Conservation (phyloP, 2,888 invertebrate genomes). For the Epiperipatus broadwayi region DNA sequence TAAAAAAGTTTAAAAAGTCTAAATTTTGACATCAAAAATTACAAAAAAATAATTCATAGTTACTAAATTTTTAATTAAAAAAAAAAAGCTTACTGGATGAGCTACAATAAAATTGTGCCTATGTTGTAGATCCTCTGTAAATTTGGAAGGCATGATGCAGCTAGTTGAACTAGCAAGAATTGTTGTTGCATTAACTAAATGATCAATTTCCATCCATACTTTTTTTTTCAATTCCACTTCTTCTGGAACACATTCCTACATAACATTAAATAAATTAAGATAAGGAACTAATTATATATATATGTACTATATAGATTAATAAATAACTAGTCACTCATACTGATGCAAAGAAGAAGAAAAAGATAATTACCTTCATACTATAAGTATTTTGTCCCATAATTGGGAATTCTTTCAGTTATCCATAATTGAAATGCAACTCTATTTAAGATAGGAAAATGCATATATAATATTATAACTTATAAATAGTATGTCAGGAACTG, state of each 20-base stretch:
- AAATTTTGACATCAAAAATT: not conserved
- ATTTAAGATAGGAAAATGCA: too few species aligned
- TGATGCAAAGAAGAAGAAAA: too few species aligned
- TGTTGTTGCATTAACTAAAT: slow-evolving; percentile 28
- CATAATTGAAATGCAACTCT: too few species aligned
- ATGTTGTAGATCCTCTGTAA: slow-evolving; percentile 60
- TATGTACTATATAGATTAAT: not conserved
- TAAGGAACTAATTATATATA: not conserved
- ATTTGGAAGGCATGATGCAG: slow-evolving; percentile 67
- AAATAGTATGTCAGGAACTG: too few species aligned
- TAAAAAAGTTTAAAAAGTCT: not conserved
- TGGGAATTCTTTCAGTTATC: too few species aligned
- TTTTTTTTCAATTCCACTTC: slow-evolving; percentile 59
- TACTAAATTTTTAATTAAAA: slow-evolving; percentile 18
- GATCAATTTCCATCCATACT: slow-evolving; percentile 57
- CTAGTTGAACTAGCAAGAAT: slow-evolving; percentile 81
- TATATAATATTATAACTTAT: too few species aligned
- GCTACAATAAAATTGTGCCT: slow-evolving; percentile 52
- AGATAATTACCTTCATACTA: slow-evolving; percentile 11
- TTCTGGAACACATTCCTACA: slow-evolving; percentile 83
- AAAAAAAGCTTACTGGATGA: slow-evolving; percentile 45
- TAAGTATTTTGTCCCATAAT: slow-evolving; percentile 14
- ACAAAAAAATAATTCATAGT: not conserved
- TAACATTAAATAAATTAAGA: not conserved
- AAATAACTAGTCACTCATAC: too few species aligned